phyloP scores from a whole-genome alignment of 37 sponge, comb jelly and placozoan genomes.

The Tethya wilhelma region DNA sequence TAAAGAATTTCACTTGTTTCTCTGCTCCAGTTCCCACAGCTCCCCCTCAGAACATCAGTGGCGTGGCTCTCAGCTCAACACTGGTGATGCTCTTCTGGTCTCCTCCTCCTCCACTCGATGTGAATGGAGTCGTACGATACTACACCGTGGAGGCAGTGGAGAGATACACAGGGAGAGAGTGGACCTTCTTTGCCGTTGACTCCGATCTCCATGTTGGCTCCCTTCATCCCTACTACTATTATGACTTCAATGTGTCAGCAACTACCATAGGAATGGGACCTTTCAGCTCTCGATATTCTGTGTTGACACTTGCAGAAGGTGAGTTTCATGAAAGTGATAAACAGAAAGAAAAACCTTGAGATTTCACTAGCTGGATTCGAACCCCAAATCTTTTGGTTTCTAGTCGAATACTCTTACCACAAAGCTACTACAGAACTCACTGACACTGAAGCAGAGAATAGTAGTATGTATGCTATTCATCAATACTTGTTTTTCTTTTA shows the following conservation, averaged over 20 bases:
- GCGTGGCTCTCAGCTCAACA: background rate
- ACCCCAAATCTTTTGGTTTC: too few relatives aligned
- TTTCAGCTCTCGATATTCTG: background rate
- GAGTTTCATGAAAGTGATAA: conserved; percentile 1
- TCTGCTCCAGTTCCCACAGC: conserved; percentile 4
- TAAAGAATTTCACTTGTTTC: too few relatives aligned
- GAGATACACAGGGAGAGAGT: conserved; percentile 7
- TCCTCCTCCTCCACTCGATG: conserved; percentile 14
- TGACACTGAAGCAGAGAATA: too few relatives aligned
- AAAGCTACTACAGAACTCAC: too few relatives aligned
- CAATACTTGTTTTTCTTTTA: too few relatives aligned
- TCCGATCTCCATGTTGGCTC: background rate
- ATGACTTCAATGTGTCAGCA: conserved; percentile 33
- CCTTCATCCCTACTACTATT: conserved; percentile 39
- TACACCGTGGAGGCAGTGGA: conserved; percentile 8
- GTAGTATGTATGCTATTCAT: too few relatives aligned
- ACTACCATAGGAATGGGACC: conserved; percentile 40
- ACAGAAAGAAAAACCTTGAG: background rate
- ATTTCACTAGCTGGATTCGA: too few relatives aligned
- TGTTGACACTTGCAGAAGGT: conserved; percentile 14
- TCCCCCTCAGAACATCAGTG: conserved; percentile 23
- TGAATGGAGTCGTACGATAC: conserved; percentile 28
- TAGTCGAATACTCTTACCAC: too few relatives aligned
- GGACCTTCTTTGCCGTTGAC: background rate
- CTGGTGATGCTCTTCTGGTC: conserved; percentile 16